Evolutionary conservation across 1,140 invertebrate species (phyloP).

Genomic region (Andricus grossulariae): DNA sequence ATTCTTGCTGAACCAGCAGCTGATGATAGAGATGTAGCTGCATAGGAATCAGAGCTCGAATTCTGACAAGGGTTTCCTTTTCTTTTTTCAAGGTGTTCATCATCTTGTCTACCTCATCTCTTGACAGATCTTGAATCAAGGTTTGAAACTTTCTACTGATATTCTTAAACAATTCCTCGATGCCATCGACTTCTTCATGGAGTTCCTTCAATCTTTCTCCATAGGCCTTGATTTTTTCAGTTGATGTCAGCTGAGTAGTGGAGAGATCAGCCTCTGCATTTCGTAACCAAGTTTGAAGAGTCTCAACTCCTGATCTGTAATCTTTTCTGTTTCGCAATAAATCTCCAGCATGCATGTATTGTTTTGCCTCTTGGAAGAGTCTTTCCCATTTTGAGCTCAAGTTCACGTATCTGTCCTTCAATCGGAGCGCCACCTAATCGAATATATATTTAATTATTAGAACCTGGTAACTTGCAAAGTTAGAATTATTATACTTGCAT

Average conservation of each 20-base stretch:
- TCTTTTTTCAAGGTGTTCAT: conserved; percentile 93
- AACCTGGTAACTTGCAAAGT: too few relatives aligned
- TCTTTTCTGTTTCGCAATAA: conserved; percentile 88
- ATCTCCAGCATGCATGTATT: conserved; percentile 92
- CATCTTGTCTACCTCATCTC: conserved; percentile 93
- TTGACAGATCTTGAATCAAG: conserved; percentile 91
- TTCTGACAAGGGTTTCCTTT: conserved; percentile 89
- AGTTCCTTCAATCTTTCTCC: conserved; percentile 87
- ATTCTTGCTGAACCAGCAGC: conserved; percentile 92
- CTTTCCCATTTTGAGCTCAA: conserved; percentile 88
- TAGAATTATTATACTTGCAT: too few relatives aligned
- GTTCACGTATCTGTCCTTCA: conserved; percentile 84
- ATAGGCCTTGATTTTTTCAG: conserved; percentile 86
- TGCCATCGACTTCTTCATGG: conserved; percentile 87
- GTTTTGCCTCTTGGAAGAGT: conserved; percentile 87
- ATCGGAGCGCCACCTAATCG: conserved; percentile 80
- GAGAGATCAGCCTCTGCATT: conserved; percentile 84
- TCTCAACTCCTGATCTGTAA: conserved; percentile 85
- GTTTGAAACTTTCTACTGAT: conserved; percentile 93
- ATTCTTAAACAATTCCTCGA: conserved; percentile 92
- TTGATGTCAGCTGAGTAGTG: conserved; percentile 83
- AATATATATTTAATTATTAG: not conserved
- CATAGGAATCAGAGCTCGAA: conserved; percentile 87
- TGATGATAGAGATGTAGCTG: conserved; percentile 89
- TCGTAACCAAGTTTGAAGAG: conserved; percentile 87